phyloP scores from a whole-genome alignment of 2,113 vertebrate genomes.

The Pyrgilauda ruficollis region DNA sequence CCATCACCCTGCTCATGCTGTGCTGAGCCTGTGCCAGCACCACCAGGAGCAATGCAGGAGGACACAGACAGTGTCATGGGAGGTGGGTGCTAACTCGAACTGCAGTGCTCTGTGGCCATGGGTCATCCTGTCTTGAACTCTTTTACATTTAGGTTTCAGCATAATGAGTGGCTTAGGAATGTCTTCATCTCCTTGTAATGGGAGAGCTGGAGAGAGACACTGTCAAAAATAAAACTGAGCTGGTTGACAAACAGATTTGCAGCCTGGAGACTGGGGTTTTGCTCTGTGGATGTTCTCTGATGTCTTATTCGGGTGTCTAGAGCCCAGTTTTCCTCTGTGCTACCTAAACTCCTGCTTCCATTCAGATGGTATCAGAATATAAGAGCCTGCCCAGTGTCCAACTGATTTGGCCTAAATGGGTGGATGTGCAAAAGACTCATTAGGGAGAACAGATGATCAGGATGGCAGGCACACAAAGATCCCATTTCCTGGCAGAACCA shows the following conservation, averaged over 20 bases:
- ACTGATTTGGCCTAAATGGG: neutral
- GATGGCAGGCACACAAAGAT: neutral
- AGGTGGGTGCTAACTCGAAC: neutral
- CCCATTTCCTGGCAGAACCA: neutral
- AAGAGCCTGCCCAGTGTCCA: neutral
- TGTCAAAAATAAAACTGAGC: neutral
- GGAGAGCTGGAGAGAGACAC: neutral
- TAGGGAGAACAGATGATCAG: neutral
- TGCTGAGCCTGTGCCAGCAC: rapidly evolving
- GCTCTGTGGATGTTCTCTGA: neutral
- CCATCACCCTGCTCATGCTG: rapidly evolving
- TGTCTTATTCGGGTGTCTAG: neutral
- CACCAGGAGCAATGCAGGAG: neutral
- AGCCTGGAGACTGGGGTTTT: neutral
- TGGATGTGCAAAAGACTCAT: rapidly evolving
- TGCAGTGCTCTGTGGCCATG: rapidly evolving
- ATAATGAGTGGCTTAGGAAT: neutral
- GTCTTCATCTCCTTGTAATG: neutral
- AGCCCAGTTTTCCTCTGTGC: neutral
- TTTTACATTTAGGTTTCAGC: neutral
- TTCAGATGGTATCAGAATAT: neutral
- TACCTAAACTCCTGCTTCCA: neutral
- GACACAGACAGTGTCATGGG: neutral
- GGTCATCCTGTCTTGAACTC: neutral
- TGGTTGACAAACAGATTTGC: neutral